Evolutionary conservation across 2,797 vertebrate genomes (phyloP).

Genomic region (Hirundo rustica): DNA sequence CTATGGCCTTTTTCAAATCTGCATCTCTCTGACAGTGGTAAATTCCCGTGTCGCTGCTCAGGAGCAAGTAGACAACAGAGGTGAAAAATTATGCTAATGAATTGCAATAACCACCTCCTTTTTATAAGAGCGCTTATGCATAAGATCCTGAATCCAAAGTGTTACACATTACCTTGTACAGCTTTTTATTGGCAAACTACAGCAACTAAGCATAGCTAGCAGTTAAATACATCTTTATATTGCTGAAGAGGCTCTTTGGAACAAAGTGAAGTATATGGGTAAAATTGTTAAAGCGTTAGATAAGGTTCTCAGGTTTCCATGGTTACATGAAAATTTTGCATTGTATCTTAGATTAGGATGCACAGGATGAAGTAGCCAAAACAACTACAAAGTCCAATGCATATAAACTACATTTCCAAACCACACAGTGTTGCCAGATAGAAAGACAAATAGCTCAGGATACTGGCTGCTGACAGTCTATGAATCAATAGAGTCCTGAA

Average conservation of each 20-base stretch:
- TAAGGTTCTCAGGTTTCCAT: constrained; percentile 73
- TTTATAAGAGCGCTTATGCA: constrained; percentile 27
- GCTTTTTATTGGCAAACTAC: constrained; percentile 59
- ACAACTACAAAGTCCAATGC: constrained; percentile 56
- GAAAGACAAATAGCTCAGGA: constrained; percentile 33
- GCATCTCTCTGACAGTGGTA: constrained; percentile 59
- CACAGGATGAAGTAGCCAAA: constrained; percentile 67
- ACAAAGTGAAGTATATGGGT: constrained; percentile 53
- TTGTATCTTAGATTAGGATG: constrained; percentile 66
- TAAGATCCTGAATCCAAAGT: constrained; percentile 42
- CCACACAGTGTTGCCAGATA: not conserved
- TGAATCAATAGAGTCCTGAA: constrained; percentile 25
- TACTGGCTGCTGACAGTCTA: constrained; percentile 27
- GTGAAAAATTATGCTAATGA: constrained; percentile 72
- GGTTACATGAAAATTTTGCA: constrained; percentile 72
- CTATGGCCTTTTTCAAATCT: constrained; percentile 23
- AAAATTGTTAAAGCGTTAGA: constrained; percentile 35
- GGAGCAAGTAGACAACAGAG: constrained; percentile 46
- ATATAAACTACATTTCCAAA: constrained; percentile 50
- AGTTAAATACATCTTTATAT: constrained; percentile 61
- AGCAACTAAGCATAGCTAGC: not conserved
- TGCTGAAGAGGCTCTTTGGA: constrained; percentile 61
- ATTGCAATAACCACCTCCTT: constrained; percentile 63
- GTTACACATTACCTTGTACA: constrained; percentile 48
- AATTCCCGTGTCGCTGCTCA: not conserved